phyloP scores from a whole-genome alignment of 2,113 vertebrate species.

The Bambusicola thoracicus region DNA sequence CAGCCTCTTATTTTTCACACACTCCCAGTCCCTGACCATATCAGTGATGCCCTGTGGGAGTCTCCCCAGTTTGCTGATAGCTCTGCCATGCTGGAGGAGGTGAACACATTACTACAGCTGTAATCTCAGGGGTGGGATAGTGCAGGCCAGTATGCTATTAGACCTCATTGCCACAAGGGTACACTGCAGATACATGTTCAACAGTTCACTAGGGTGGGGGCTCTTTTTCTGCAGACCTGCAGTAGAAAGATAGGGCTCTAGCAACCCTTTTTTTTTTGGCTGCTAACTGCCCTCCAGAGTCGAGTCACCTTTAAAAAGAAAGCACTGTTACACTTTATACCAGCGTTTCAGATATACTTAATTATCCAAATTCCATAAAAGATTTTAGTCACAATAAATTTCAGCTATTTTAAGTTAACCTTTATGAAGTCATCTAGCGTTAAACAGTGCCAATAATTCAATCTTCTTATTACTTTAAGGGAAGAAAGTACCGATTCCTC shows the following conservation, averaged over 20 bases:
- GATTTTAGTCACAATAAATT: not conserved
- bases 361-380: not conserved
- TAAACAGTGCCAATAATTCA: not conserved
- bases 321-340: not conserved
- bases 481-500: not conserved
- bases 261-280: not conserved
- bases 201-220: rapidly evolving
- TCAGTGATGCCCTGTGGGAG: not conserved
- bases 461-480: not conserved
- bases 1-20: not conserved
- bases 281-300: not conserved
- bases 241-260: not conserved
- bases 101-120: not conserved
- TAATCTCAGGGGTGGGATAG: not conserved
- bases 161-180: not conserved
- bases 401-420: not conserved
- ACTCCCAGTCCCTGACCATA: not conserved
- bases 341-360: not conserved
- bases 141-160: not conserved
- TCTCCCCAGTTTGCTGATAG: not conserved
- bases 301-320: not conserved
- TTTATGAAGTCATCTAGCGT: not conserved
- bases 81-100: not conserved
- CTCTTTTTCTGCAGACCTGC: not conserved
- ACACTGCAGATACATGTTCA: not conserved